Evolutionary conservation across 2,888 invertebrate species (phyloP).

Genomic region (Baccha elongata): DNA sequence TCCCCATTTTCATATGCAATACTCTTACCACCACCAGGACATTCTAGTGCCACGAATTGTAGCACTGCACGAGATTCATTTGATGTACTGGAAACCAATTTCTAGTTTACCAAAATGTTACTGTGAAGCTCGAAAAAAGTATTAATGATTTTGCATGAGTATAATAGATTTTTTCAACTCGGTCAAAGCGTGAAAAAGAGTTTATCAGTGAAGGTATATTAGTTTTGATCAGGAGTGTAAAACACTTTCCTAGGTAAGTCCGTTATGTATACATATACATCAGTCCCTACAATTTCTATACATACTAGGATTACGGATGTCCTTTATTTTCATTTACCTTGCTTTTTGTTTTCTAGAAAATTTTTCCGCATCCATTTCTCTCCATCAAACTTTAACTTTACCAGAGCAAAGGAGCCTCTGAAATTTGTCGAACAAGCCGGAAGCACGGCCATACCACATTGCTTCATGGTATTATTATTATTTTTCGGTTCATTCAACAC

Average conservation of each 20-base stretch:
- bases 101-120: no score
- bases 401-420: slow-evolving; percentile 4
- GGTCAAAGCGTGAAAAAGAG: no score
- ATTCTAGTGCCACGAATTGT: no score
- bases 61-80: no score
- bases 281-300: not conserved
- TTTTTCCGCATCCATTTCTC: slow-evolving; percentile 62
- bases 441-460: slow-evolving; percentile 51
- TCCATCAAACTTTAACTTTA: slow-evolving; percentile 45
- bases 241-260: not conserved
- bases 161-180: no score
- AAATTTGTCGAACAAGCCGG: slow-evolving; percentile 42
- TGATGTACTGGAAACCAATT: no score
- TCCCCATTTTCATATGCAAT: no score
- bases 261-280: not conserved
- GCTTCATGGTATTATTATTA: slow-evolving; percentile 70
- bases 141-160: no score
- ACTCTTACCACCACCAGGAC: no score
- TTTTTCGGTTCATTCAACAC: slow-evolving; percentile 72
- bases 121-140: no score
- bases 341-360: slow-evolving; percentile 37
- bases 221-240: no score
- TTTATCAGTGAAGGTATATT: no score
- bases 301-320: slow-evolving; percentile 25
- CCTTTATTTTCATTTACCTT: slow-evolving; percentile 25